Conservation (phyloP, 2,113 vertebrate species). For the Erythrocercus mccallii region DNA sequence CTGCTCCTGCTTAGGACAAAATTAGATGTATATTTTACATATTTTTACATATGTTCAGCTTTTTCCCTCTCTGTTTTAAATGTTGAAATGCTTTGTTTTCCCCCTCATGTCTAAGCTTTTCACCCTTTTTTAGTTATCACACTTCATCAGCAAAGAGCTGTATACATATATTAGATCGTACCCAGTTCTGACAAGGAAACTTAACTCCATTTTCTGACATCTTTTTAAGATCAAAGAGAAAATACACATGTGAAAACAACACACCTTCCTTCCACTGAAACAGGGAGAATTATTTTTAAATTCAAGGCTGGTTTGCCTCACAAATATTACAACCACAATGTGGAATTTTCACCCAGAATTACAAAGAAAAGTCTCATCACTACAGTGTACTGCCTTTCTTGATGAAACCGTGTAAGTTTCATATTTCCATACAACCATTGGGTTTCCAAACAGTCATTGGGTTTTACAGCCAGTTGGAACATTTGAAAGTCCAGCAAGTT, state of each 20-base stretch:
- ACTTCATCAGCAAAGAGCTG: neutral
- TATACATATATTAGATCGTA: neutral
- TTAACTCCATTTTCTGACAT: neutral
- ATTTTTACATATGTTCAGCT: conserved; percentile 50
- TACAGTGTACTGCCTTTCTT: neutral
- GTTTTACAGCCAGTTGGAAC: neutral
- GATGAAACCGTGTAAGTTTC: neutral
- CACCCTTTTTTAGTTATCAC: neutral
- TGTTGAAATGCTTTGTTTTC: conserved; percentile 23
- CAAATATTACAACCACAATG: neutral
- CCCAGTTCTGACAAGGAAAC: neutral
- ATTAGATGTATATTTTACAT: conserved; percentile 38
- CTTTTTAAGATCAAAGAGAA: conserved; percentile 24
- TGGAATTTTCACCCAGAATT: neutral
- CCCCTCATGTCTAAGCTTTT: neutral
- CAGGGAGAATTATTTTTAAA: neutral
- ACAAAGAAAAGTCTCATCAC: neutral
- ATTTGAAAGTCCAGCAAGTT: neutral
- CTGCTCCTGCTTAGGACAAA: neutral
- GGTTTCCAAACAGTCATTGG: neutral
- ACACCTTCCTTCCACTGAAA: neutral
- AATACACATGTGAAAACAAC: neutral
- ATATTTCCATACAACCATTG: neutral
- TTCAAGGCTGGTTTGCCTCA: neutral
- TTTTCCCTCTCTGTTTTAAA: neutral